Base-by-base conservation (phyloP, 2,113 vertebrate genomes). In the Myotis davidii region DNA sequence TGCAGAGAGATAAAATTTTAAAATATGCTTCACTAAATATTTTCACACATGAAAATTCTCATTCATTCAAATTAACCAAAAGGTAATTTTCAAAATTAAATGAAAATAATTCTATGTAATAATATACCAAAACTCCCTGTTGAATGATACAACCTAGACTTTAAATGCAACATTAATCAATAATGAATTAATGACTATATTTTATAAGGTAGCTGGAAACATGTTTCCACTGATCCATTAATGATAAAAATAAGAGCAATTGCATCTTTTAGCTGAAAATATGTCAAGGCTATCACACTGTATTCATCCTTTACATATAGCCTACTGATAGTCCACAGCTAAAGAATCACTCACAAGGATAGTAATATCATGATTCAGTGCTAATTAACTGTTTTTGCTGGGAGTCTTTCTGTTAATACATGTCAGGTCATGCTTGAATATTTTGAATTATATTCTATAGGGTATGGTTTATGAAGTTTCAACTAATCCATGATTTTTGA, bases 331-430 rank as follows among this genome's bases (percentile, higher is more conserved):
- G 84, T 82, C 93, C 78, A 91, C n/a, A 76, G 50, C 34, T 74
- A 59, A 64, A 74, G 65, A 87, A 54, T 56, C 48, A 64, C 34
- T 27, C 34, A 69, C 13, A 67, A 88, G 91, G 29, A 61, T 82
- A 86, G 42, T 29, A 88, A 54, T 50, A 70, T 93, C 61, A 59
- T 70, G 61, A 91, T 78, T 93, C 83, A 89, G 48, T 54, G 37
- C 20, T 86, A 94, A 89, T 94, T 83, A 91, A 61, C 77, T 69
- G n/a, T 34, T 93, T 88, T 73, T 86, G 11, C 32, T 87, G 42
- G 8, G 89, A 91, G 11, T 50, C 29, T 81, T 61, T n/a, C 27
- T 72, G 17, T 73, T 91, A 78, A 77, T 74, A 42, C 16, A n/a
- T 76, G 23, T 61, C 45, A 64, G 39, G 61, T 34, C 42, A 82